phyloP scores from a whole-genome alignment of 2,113 vertebrate genomes.

The Melanerpes formicivorus region DNA sequence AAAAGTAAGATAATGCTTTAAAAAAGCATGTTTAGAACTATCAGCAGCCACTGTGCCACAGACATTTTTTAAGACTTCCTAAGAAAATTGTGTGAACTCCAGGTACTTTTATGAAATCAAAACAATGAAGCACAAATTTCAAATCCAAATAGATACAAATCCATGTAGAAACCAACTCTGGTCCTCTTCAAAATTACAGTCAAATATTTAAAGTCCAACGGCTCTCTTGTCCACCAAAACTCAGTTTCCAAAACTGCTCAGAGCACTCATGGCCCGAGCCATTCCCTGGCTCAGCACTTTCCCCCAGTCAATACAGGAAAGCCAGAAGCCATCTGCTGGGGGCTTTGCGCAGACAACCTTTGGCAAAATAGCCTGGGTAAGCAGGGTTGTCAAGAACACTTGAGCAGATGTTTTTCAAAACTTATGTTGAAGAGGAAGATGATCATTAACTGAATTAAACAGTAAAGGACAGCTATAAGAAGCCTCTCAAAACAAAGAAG shows the following conservation, averaged over 20 bases:
- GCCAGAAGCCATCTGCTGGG: background rate
- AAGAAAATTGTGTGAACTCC: background rate
- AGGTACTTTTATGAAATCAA: background rate
- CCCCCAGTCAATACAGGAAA: background rate
- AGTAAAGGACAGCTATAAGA: background rate
- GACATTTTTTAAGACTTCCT: background rate
- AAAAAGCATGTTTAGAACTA: background rate
- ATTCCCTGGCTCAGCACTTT: background rate
- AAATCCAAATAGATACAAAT: background rate
- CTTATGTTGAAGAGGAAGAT: background rate
- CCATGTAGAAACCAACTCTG: background rate
- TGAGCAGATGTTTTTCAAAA: background rate
- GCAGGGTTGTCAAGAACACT: background rate
- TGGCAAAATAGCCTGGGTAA: background rate
- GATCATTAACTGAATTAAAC: background rate
- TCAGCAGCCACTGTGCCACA: background rate
- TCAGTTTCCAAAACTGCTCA: background rate
- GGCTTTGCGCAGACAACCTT: background rate
- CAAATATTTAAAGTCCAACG: background rate
- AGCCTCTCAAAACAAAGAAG: background rate
- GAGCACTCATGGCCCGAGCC: background rate
- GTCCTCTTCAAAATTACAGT: background rate
- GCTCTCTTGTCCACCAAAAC: background rate
- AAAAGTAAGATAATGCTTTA: background rate
- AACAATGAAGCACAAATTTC: background rate